These are phyloP conservation scores for Acholoe squamosa DNA, from an alignment of 2,888 invertebrate genomes.

Conservation along the genomic window DNA sequence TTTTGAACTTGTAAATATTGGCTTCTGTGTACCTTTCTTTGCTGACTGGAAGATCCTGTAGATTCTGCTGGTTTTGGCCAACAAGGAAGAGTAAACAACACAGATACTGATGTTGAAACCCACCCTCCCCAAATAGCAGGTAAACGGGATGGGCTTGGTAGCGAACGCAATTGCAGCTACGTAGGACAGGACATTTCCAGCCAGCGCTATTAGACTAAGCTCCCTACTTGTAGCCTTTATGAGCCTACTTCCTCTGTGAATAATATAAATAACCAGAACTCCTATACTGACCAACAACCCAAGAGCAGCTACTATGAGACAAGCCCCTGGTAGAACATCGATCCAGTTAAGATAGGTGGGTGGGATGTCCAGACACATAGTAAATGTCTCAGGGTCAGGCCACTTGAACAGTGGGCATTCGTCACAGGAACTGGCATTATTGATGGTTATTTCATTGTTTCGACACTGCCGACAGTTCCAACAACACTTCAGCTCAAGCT, in stretches of 20 bases:
- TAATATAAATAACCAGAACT: conserved; percentile 67
- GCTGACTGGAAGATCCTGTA: conserved; percentile 65
- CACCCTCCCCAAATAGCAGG: conserved; percentile 70
- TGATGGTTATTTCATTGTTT: conserved; percentile 70
- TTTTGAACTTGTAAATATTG: conserved; percentile 69
- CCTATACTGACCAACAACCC: conserved; percentile 63
- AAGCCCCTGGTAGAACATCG: conserved; percentile 46
- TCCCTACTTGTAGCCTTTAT: conserved; percentile 73
- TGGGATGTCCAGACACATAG: conserved; percentile 49
- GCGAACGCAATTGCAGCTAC: conserved; percentile 68
- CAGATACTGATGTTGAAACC: conserved; percentile 73
- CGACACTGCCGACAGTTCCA: conserved; percentile 73
- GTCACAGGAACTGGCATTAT: conserved; percentile 68
- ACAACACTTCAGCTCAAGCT: conserved; percentile 71
- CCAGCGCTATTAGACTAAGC: conserved; percentile 70
- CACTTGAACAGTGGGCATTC: conserved; percentile 70
- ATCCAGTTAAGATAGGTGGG: conserved; percentile 52
- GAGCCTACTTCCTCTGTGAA: conserved; percentile 68
- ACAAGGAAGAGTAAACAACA: conserved; percentile 71
- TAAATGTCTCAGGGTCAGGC: conserved; percentile 67
- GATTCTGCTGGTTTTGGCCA: conserved; percentile 65
- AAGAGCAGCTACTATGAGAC: conserved; percentile 62
- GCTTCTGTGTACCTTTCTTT: conserved; percentile 65
- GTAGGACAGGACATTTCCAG: conserved; percentile 70
- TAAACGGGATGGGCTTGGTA: conserved; percentile 65